Evolutionary conservation across 2,113 vertebrate species (phyloP).

Genomic region (Chloebia gouldiae): DNA sequence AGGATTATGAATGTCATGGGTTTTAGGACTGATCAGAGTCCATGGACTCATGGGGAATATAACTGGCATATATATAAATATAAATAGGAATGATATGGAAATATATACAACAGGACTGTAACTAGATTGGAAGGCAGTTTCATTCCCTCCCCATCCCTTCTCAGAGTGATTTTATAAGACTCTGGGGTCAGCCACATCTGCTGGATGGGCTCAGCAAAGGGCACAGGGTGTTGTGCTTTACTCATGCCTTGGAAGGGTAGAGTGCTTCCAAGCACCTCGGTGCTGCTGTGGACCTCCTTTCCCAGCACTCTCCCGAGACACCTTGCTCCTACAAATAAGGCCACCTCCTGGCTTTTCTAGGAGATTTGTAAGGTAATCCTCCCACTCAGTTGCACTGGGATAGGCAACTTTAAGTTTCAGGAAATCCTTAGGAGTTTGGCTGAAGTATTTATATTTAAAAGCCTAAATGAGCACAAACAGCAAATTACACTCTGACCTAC

Average conservation of each 20-base stretch:
- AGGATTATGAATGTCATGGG: conserved; percentile 2
- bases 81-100: background rate
- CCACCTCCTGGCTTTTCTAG: background rate
- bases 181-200: background rate
- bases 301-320: background rate
- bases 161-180: background rate
- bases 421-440: background rate
- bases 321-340: background rate
- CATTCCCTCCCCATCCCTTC: background rate
- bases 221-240: background rate
- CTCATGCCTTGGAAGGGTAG: background rate
- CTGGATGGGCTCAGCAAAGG: background rate
- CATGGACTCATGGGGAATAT: background rate
- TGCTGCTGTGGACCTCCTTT: background rate
- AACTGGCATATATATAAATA: background rate
- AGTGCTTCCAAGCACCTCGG: rapidly evolving
- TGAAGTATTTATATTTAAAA: background rate
- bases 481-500: background rate
- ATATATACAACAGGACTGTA: background rate
- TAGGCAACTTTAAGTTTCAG: background rate
- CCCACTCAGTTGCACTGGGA: background rate
- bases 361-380: background rate
- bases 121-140: background rate
- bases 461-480: background rate
- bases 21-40: conserved; percentile 15